These are phyloP conservation scores for Spicauda simplicius DNA, from an alignment of 2,888 invertebrate species.

Conservation along the genomic window DNA sequence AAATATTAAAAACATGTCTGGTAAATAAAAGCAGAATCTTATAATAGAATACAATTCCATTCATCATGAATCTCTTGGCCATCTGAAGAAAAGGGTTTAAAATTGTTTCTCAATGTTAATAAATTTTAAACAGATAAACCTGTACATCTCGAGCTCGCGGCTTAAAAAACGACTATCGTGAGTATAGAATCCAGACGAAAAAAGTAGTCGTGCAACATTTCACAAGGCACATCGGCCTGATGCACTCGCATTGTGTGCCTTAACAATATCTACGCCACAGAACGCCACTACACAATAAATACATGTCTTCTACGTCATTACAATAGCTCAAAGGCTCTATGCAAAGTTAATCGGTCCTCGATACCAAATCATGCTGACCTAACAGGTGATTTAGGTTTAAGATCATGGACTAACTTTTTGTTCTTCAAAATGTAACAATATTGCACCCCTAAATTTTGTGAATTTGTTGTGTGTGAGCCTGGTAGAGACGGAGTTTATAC, in stretches of 20 bases:
- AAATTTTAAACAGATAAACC: conserved; percentile 85
- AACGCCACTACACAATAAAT: conserved; percentile 72
- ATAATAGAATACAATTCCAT: conserved; percentile 71
- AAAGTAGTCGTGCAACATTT: conserved; percentile 85
- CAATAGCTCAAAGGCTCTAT: conserved; percentile 76
- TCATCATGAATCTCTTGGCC: conserved; percentile 75
- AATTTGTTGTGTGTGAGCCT: too few relatives aligned
- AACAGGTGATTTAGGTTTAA: background rate
- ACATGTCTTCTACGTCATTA: conserved; percentile 72
- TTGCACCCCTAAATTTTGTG: background rate
- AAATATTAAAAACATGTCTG: conserved; percentile 13
- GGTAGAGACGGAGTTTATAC: too few relatives aligned
- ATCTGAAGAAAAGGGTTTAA: conserved; percentile 79
- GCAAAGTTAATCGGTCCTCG: conserved; percentile 45
- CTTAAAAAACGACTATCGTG: conserved; percentile 82
- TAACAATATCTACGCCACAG: conserved; percentile 78
- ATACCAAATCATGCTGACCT: conserved; percentile 16
- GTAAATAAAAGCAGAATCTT: conserved; percentile 57
- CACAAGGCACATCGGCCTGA: conserved; percentile 83
- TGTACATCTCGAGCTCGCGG: conserved; percentile 82
- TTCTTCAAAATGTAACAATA: background rate
- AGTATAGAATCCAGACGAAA: conserved; percentile 84
- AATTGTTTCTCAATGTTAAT: conserved; percentile 85
- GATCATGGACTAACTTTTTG: background rate
- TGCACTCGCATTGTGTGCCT: conserved; percentile 81